Evolutionary conservation across 1,140 invertebrate genomes (phyloP), one percentile per base, ranked within the genome.

Genomic region (Drosophila micromelanica): DNA sequence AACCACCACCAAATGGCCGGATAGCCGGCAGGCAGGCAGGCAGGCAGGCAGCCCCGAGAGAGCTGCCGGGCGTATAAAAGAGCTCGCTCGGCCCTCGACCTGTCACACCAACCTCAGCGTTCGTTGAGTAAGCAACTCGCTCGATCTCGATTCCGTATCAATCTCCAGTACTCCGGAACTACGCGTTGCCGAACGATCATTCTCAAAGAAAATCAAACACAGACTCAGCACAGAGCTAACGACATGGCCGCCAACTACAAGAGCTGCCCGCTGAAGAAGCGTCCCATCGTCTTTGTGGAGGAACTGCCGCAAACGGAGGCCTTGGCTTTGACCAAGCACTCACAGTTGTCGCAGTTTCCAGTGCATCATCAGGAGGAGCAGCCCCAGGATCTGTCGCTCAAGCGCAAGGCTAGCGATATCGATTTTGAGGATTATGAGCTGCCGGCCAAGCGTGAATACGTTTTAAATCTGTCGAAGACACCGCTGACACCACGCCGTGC

Each of bases 211-310:
- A 15, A 8, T 27, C 65, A 49, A 51, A 57, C 30, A 46, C 20
- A 30, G 2, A 30, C 38, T 43, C 0, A 56, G 3, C 17, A 17
- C 17, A 51, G 67, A 23, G 70, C 45, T 35, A 59, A 40, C 40
- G 73, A 52, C 63, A 91, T 91, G 90, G 76, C 80, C 40, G 56
- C 77, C 76, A 97, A 96, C 92, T 97, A 97, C 93, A 96, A 96
- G 86, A 95, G 96, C 92, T 97, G 97, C 91, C 97, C 97, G 91
- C 93, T 98, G 30, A 98, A 98, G 92, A 98, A 98, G 93, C 94
- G 97, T 91, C 97, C 97, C 62, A 95, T 97, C 70, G 93, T 94
- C 12, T 93, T 96, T 17, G 80, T 86, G 38, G 72, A 93, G 94
- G 81, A 93, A 48, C 73, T 76, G 43, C 70, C 71, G 60, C 89